Evolutionary conservation across 2,113 vertebrate species (phyloP).

Genomic region (Phocoena sinus): DNA sequence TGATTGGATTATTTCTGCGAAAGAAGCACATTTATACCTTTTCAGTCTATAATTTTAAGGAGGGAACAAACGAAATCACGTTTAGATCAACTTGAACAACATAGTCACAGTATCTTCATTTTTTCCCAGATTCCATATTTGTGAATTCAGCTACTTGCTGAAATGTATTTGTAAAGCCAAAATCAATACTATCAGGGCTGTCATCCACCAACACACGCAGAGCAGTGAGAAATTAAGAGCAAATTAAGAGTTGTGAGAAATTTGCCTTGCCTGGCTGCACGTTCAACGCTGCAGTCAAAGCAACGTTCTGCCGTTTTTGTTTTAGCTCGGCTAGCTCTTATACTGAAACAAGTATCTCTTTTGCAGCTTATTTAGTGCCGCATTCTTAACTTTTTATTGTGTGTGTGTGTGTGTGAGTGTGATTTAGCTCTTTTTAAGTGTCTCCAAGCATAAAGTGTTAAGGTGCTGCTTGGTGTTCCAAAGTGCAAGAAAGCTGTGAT

Average conservation of each 20-base stretch:
- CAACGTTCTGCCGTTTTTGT: not conserved
- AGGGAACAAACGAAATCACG: not conserved
- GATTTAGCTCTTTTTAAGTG: not conserved
- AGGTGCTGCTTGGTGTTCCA: not conserved
- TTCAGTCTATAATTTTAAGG: not conserved
- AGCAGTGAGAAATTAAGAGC: not conserved
- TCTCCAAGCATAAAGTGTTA: not conserved
- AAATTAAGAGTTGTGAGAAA: not conserved
- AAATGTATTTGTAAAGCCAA: not conserved
- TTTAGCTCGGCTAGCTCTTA: not conserved
- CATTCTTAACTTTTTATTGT: fast-evolving
- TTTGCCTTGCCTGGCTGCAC: not conserved
- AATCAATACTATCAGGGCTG: not conserved
- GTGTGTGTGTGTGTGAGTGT: too few relatives aligned
- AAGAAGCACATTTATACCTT: not conserved
- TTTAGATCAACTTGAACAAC: not conserved
- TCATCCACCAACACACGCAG: not conserved
- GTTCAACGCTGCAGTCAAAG: not conserved
- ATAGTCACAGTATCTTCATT: not conserved
- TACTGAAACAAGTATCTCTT: not conserved
- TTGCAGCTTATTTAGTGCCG: not conserved
- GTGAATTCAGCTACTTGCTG: not conserved
- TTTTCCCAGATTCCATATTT: not conserved
- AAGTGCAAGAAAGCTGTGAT: not conserved
- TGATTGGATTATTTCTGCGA: not conserved